Base-by-base conservation (phyloP, 2,797 vertebrate species). In the Manis pentadactyla region DNA sequence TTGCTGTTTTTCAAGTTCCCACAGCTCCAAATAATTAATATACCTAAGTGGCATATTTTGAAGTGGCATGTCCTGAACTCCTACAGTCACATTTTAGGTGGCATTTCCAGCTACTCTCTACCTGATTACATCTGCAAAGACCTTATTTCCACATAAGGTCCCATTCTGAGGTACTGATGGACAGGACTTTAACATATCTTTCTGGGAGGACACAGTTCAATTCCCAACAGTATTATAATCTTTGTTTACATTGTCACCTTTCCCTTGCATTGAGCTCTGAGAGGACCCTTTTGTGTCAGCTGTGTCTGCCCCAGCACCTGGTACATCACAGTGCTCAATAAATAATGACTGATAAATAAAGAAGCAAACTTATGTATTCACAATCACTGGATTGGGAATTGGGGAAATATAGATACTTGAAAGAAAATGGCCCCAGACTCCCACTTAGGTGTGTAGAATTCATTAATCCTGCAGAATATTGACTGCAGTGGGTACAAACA, bases 271-370 rank as follows among this genome's bases (percentile, higher is more conserved):
- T 77, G 53, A 87, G 25, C 39, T 81, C 57, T 59, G 57, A 66
- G 87, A 90, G 34, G 12, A 49, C 39, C 86, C 25, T 88, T 94
- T 69, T 87, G 6, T 37, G n/a, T n/a, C 21, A 12, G 37, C 57
- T 88, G 18, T 53, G 14, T 46, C 2, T 64, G 77, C 74, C 69
- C 25, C 61, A 57, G 23, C 63, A 68, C 18, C 55, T 64, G 73
- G 18, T 29, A 59, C 5, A 63, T 31, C 1, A 15, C 19, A n/a
- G 34, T 23, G n/a, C 42, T 87, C n/a, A 46, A 49, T 39, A 64
- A 71, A 39, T 85, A 87, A 93, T 53, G 63, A 37, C 29, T 84
- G 18, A 73, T 55, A 51, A 96, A 86, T 73, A 37, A 93, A 49
- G 69, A 87, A 86, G 25, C 46, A 85, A 74, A 63, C 75, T 57